A percentile compares a stretch with the other conserved stretches of the same genome.
Conservation (phyloP, 2,888 invertebrate species). For the Ditula angustiorana region DNA sequence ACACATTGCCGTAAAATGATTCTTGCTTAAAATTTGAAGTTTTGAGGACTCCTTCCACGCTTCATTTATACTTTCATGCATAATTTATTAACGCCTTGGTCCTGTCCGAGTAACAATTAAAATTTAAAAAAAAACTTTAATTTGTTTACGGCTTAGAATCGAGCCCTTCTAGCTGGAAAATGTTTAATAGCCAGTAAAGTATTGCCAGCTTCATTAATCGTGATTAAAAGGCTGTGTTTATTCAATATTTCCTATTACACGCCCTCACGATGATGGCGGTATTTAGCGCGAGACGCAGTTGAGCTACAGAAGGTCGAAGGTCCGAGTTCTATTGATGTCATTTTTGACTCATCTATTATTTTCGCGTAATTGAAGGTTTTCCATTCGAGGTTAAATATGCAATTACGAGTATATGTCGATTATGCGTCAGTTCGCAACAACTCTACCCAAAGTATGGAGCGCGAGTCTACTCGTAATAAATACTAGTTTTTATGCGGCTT, state of each 20-base stretch:
- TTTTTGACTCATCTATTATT: slow-evolving; percentile 33
- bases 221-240: slow-evolving; percentile 18
- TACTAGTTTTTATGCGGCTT: too few species aligned
- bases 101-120: too few species aligned
- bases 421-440: neutral
- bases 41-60: too few species aligned
- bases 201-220: neutral
- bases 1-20: too few species aligned
- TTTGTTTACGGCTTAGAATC: too few species aligned
- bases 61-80: too few species aligned
- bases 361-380: slow-evolving; percentile 11
- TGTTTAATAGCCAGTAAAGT: neutral
- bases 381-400: neutral
- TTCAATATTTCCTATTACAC: slow-evolving; percentile 11
- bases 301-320: slow-evolving; percentile 19
- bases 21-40: too few species aligned
- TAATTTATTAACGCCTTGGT: too few species aligned
- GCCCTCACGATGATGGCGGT: slow-evolving; percentile 14
- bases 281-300: slow-evolving; percentile 9
- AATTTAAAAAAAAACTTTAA: too few species aligned
- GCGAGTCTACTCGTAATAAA: too few species aligned
- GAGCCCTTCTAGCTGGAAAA: too few species aligned
- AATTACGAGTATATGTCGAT: neutral
- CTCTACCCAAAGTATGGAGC: too few species aligned
- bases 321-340: slow-evolving; percentile 36